A percentile compares a stretch with the other conserved stretches of the same genome.
Conservation (phyloP, 2,888 invertebrate species). For the Tachina lurida region DNA sequence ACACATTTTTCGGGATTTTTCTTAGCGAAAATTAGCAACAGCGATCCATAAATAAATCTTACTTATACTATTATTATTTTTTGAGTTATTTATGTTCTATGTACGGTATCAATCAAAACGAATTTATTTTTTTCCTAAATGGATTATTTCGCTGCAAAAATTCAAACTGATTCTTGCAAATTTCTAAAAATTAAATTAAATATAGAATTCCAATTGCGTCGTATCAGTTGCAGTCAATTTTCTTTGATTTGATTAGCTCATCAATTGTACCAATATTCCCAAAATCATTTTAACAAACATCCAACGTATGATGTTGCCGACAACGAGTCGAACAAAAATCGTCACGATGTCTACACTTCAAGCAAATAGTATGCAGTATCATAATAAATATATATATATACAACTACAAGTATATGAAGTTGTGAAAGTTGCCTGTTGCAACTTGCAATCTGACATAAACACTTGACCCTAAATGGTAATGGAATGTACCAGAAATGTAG, state of each 20-base stretch:
- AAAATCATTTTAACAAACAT: slow-evolving; percentile 56
- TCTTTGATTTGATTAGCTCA: slow-evolving; percentile 59
- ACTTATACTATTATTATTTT: too few species aligned
- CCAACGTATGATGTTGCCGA: slow-evolving; percentile 31
- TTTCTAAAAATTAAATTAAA: not conserved
- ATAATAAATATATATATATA: slow-evolving; percentile 17
- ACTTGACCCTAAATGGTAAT: not conserved
- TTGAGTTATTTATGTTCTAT: too few species aligned
- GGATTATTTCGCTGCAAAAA: too few species aligned
- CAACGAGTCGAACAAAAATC: slow-evolving; percentile 33
- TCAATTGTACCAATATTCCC: slow-evolving; percentile 46
- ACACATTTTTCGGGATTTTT: too few species aligned
- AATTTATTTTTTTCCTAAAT: too few species aligned
- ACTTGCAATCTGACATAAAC: slow-evolving; percentile 27
- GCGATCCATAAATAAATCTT: too few species aligned
- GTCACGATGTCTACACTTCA: slow-evolving; percentile 76
- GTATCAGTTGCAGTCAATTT: slow-evolving; percentile 17
- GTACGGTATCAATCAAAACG: too few species aligned
- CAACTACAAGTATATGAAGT: slow-evolving; percentile 12
- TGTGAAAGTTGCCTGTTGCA: not conserved
- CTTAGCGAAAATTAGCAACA: too few species aligned
- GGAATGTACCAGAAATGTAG: too few species aligned
- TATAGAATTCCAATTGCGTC: not conserved
- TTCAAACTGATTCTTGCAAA: not conserved
- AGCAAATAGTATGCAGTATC: slow-evolving; percentile 76